These are phyloP conservation scores for Candoia aspera DNA, from an alignment of 2,113 vertebrate species.

Conservation along the genomic window DNA sequence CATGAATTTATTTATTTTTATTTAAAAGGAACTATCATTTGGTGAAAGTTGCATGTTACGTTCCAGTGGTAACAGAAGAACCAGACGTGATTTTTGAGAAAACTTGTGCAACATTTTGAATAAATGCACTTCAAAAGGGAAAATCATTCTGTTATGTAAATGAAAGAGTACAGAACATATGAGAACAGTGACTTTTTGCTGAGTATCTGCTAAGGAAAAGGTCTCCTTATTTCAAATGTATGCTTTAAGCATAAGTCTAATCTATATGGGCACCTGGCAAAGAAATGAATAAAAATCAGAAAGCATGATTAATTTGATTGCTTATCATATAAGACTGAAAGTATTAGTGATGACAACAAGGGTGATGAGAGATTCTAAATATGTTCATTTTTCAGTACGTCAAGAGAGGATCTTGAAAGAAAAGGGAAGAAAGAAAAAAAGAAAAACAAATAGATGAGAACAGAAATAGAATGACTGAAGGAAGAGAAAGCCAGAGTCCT, in stretches of 20 bases:
- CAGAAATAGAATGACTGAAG: not conserved
- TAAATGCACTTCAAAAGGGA: not conserved
- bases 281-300: not conserved
- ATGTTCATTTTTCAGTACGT: not conserved
- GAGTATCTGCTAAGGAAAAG: not conserved
- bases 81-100: not conserved
- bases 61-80: not conserved
- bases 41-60: not conserved
- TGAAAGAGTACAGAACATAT: not conserved
- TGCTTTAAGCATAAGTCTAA: not conserved
- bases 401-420: not conserved
- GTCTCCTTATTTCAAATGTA: not conserved
- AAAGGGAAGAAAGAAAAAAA: not conserved
- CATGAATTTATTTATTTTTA: not conserved
- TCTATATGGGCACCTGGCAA: not conserved
- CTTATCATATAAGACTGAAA: not conserved
- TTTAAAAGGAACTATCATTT: not conserved
- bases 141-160: not conserved
- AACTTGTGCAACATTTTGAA: not conserved
- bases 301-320: not conserved
- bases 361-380: not conserved
- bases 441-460: not conserved
- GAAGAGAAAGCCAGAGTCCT: not conserved
- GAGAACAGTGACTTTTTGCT: not conserved
- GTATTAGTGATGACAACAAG: not conserved